Evolutionary conservation across 2,113 vertebrate species (phyloP), one percentile per base, ranked within the genome.

Genomic region (Manacus vitellinus): DNA sequence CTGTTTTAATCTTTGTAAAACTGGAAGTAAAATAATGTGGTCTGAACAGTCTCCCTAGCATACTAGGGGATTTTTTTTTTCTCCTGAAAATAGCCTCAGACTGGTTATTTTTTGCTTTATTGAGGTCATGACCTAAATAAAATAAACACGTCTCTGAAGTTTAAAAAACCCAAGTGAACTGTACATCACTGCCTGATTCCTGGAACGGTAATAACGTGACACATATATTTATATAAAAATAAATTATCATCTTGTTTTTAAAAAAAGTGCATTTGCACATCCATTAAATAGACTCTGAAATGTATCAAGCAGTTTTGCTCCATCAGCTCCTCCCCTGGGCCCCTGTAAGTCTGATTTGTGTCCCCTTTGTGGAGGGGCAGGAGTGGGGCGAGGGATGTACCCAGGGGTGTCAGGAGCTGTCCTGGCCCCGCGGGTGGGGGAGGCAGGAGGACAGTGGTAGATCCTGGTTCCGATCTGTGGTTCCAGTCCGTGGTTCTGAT

Each of bases 91-190:
- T 71, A 91, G 16, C 61, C 39, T 71, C 44, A 80, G 22, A 75
- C 35, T 59, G 8, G 18, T 33, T 94, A 31, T 67, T 86, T 89
- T 84, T 94, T 78, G 14, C 27, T 78, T 87, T 91, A 58, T 89
- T 88, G 85, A 90, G 88, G 44, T 75, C 62, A 25, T 61, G 71
- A 79, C 88, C 85, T 79, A 79, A 85, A 94, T 77, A 71, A 81
- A 91, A 81, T 27, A 73, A 91, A 71, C 61, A 51, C 6, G 8
- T 52, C 58, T 49, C 2, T 0, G 31, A 4, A 25, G 28, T 71
- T 81, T 87, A 30, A 91, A 71, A 82, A 51, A 52, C 52, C 21
- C 27, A 19, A 16, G 22, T 59, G 43, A 91, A 43, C 31, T 47
- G 21, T 33, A 46, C 24, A 14, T 89, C 12, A 8, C 12, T 67